Evolutionary conservation across 2,797 vertebrate genomes (phyloP).

Genomic region (Somateria mollissima): DNA sequence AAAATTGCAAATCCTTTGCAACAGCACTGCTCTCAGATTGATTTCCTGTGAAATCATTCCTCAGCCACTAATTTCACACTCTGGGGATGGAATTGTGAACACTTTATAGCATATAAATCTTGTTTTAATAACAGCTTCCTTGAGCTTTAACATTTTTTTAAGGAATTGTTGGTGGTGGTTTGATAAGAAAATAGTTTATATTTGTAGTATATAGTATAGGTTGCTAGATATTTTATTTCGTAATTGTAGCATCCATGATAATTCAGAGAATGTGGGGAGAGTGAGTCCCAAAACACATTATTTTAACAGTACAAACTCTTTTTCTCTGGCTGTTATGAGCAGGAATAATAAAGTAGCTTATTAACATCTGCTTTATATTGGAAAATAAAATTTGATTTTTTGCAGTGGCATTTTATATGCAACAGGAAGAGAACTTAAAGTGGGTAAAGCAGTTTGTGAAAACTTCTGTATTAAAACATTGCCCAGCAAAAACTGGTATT

Average conservation of each 20-base stretch:
- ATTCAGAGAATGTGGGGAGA: background rate
- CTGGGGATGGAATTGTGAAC: slow-evolving; percentile 25
- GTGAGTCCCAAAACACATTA: background rate
- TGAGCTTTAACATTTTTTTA: slow-evolving; percentile 19
- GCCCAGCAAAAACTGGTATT: background rate
- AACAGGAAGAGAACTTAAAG: background rate
- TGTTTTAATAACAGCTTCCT: slow-evolving; percentile 52
- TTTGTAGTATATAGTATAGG: slow-evolving; percentile 1
- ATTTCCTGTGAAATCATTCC: slow-evolving; percentile 71
- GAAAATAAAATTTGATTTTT: background rate
- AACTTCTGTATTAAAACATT: background rate
- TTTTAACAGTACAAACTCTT: background rate
- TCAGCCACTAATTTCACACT: slow-evolving; percentile 71
- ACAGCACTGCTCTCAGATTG: background rate
- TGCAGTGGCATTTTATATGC: background rate
- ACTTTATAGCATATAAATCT: slow-evolving; percentile 46
- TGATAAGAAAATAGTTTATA: slow-evolving; percentile 5
- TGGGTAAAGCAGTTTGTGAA: background rate
- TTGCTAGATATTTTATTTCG: slow-evolving; percentile 2
- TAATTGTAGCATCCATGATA: background rate
- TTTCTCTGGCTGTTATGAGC: background rate
- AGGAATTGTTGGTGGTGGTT: slow-evolving; percentile 1
- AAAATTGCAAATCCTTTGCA: slow-evolving; percentile 28
- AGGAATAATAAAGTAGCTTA: background rate
- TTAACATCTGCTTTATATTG: slow-evolving; percentile 19